Base-by-base conservation (phyloP, 1,140 invertebrate genomes). In the Drosophila lini region DNA sequence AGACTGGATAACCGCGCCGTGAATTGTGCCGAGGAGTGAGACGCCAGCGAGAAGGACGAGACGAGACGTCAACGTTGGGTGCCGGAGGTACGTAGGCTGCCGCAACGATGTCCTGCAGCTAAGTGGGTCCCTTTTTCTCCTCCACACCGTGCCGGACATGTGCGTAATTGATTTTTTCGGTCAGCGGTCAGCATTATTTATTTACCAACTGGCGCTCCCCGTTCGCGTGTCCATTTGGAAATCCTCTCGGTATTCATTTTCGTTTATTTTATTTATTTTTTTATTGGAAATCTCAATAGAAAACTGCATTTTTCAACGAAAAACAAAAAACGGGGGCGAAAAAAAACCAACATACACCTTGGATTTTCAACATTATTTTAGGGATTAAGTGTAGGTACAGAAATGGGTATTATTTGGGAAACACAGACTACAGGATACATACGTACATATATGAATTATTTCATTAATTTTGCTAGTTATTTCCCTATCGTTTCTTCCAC, bases 281-380 rank as follows among this genome's bases (percentile, higher is more conserved):
- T 74, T 73, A 73, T 74, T 74, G 68, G 31, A 74, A 74, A 74
- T 61, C 44, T 74, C 70, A 41, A 73, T 73, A 74, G 56, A 74
- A 74, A 71, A 74, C 41, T 48, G 40, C 41, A 34, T 28, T 31
- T 42, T 15, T 31, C 42, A 47, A 47, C 28, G 15, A 44, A 31
- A 11, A 64, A 52, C 47, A 50, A 31, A n/a, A 22, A 22, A 45
- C 5, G 11, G 13, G 11, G 1, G 9, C 19, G 11, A 53, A 56
- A 56, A 40, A 48, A 70, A 36, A 52, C 50, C 10, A 60, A 48
- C 36, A 59, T 25, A 50, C 41, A 40, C 44, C 22, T 69, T 44
- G 40, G 44, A 55, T 32, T 73, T 71, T 58, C 32, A 71, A 71
- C 68, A 69, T 59, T 71, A 59, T 40, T 71, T 70, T 71, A 41